Evolutionary conservation across 2,797 vertebrate species (phyloP).

Genomic region (Bovichtus variegatus): DNA sequence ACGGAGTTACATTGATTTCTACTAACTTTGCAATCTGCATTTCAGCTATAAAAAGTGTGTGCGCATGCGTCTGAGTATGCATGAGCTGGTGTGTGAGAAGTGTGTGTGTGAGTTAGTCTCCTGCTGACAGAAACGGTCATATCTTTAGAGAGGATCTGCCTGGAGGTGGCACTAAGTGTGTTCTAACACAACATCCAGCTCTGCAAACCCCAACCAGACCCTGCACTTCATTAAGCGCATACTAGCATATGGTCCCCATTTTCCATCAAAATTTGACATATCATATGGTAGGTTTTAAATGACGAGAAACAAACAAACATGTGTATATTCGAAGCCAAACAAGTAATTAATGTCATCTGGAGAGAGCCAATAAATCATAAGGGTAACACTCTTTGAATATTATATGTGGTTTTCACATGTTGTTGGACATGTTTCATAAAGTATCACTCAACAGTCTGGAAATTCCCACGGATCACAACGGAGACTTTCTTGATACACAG

Average conservation of each 20-base stretch:
- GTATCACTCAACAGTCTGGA: constrained; percentile 34
- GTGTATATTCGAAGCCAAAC: constrained; percentile 90
- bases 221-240: constrained; percentile 94
- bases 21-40: constrained; percentile 53
- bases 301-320: constrained; percentile 88
- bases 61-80: constrained; percentile 19
- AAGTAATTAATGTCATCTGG: constrained; percentile 92
- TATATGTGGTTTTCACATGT: constrained; percentile 80
- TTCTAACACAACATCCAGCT: constrained; percentile 83
- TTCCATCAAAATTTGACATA: constrained; percentile 92
- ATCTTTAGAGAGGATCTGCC: constrained; percentile 71
- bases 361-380: constrained; percentile 90
- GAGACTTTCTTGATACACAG: constrained; percentile 5
- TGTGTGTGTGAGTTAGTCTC: constrained; percentile 40
- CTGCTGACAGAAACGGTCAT: constrained; percentile 70
- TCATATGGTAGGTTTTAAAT: constrained; percentile 91
- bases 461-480: constrained; percentile 46
- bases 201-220: constrained; percentile 84
- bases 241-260: constrained; percentile 94
- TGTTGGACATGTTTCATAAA: constrained; percentile 65
- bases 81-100: constrained; percentile 31
- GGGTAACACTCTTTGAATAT: constrained; percentile 86
- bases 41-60: constrained; percentile 23
- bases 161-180: constrained; percentile 74
- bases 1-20: constrained; percentile 29